Conservation (phyloP, 1,140 invertebrate species). For the Antheraea pernyi region DNA sequence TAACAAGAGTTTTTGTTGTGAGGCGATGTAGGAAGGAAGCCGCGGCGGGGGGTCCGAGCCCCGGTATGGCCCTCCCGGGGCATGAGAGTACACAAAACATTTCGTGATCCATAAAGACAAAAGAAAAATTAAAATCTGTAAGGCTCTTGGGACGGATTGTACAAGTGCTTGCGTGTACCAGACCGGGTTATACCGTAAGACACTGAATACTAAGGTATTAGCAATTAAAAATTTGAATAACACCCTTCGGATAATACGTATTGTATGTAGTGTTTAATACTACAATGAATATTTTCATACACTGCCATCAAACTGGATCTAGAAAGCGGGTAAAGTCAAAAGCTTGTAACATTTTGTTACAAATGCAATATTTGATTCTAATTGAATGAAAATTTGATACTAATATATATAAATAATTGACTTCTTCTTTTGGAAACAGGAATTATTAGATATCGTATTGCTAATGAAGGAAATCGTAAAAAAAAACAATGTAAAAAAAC, state of each 20-base stretch:
- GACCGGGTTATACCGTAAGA: not conserved
- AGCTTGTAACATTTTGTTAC: too few species aligned
- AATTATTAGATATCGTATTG: too few species aligned
- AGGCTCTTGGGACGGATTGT: conserved; percentile 47
- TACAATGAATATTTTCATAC: too few species aligned
- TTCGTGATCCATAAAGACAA: conserved; percentile 77
- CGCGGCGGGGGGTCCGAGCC: conserved; percentile 61
- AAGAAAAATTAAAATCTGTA: conserved; percentile 72
- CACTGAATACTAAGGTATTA: not conserved
- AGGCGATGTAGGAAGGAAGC: conserved; percentile 72
- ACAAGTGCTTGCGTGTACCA: conserved; percentile 14
- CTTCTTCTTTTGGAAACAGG: too few species aligned
- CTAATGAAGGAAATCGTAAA: too few species aligned
- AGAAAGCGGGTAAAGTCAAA: too few species aligned
- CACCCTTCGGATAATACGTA: not conserved
- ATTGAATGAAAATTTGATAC: too few species aligned
- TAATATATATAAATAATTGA: too few species aligned
- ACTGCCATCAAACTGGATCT: too few species aligned
- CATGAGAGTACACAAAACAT: conserved; percentile 67
- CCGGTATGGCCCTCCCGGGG: conserved; percentile 51
- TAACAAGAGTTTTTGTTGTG: conserved; percentile 68
- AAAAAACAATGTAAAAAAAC: too few species aligned
- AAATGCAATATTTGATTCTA: too few species aligned
- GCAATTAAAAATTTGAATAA: not conserved
- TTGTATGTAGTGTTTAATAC: too few species aligned